Evolutionary conservation across 2,113 vertebrate genomes (phyloP).

Genomic region (Potamarius usumacintae): DNA sequence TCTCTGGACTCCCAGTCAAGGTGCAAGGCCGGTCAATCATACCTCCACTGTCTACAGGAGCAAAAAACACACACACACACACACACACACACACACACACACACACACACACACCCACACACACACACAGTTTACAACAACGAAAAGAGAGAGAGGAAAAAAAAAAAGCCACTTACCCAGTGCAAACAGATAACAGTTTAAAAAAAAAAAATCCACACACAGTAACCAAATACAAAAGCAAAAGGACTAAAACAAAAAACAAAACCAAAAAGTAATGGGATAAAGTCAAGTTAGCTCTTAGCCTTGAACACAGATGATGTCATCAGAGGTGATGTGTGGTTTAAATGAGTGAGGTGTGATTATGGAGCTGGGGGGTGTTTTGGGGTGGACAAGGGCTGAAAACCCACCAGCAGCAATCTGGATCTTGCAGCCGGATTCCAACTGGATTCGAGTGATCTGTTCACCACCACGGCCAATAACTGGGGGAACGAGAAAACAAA

Average conservation of each 20-base stretch:
- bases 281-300: neutral
- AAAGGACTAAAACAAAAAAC: neutral
- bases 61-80: constrained; percentile 50
- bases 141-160: neutral
- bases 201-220: neutral
- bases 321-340: neutral
- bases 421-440: constrained; percentile 99
- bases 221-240: neutral
- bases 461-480: constrained; percentile 98
- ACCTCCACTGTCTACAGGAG: constrained; percentile 88
- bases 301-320: neutral
- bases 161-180: neutral
- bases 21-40: constrained; percentile 96
- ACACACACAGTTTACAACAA: constrained; percentile 37
- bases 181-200: neutral
- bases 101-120: constrained; percentile 40
- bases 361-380: too few species aligned
- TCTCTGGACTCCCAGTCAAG: constrained; percentile 93
- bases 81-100: constrained; percentile 47
- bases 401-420: constrained; percentile 93
- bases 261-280: neutral
- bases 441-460: constrained; percentile 97
- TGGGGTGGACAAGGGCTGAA: neutral
- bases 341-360: neutral
- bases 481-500: constrained; percentile 50